phyloP scores from a whole-genome alignment of 37 sponge, comb jelly and placozoan genomes.

The Eunapius fragilis region DNA sequence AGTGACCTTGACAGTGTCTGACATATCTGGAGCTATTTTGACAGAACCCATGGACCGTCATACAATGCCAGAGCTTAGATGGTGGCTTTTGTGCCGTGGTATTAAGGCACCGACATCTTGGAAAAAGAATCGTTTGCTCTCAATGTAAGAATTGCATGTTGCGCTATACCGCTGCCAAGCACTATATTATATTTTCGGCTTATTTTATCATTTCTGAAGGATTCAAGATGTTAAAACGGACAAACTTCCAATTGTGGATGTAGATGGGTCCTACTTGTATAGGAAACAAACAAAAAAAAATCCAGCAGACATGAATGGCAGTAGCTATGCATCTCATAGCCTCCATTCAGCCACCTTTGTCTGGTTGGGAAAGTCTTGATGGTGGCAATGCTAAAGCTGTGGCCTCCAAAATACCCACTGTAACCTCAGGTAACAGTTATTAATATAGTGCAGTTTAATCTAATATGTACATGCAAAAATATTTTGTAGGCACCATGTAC shows the following conservation, averaged over 20 bases:
- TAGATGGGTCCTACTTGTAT: slow-evolving; percentile 27
- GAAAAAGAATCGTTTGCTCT: slow-evolving; percentile 11
- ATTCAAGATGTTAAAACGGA: not conserved
- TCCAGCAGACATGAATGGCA: not conserved
- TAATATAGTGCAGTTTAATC: not conserved
- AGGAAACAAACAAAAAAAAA: slow-evolving; percentile 2
- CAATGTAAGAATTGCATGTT: not conserved
- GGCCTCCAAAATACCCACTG: not conserved
- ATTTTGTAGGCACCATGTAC: slow-evolving; percentile 12
- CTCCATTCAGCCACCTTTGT: not conserved
- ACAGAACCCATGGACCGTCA: slow-evolving; percentile 34
- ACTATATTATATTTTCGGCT: not conserved
- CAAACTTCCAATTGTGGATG: slow-evolving; percentile 8
- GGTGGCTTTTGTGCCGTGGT: slow-evolving; percentile 45
- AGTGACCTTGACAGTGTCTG: slow-evolving; percentile 21
- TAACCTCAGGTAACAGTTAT: not conserved
- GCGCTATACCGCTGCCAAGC: too few relatives aligned
- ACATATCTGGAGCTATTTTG: slow-evolving; percentile 46
- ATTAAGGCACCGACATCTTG: slow-evolving; percentile 4
- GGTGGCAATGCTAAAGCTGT: slow-evolving; percentile 1
- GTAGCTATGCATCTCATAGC: not conserved
- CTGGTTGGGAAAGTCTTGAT: slow-evolving; percentile 12
- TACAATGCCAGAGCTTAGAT: slow-evolving; percentile 18
- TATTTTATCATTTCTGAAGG: not conserved
- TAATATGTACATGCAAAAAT: not conserved